Conservation (phyloP, 1,140 invertebrate species). For the Macrocentrus cingulum region DNA sequence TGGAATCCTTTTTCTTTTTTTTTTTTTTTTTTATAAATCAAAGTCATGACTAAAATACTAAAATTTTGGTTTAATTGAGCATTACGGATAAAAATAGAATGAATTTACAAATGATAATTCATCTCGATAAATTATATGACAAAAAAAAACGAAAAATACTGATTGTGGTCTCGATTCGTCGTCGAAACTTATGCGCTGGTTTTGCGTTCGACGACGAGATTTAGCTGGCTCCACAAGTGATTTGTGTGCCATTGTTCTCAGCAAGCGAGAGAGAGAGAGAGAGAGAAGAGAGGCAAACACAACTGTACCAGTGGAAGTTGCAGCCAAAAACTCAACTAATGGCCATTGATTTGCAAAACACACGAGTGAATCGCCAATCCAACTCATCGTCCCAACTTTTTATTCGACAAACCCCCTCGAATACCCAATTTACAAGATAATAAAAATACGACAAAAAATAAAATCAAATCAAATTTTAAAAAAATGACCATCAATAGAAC, state of each 20-base stretch:
- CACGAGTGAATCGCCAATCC: not conserved
- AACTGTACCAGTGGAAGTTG: too few species aligned
- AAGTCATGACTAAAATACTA: too few species aligned
- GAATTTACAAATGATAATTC: too few species aligned
- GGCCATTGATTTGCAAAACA: conserved; percentile 4
- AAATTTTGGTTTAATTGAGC: too few species aligned
- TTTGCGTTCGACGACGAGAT: conserved; percentile 31
- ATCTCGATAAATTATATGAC: too few species aligned
- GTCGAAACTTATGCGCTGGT: conserved; percentile 1
- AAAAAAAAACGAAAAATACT: not conserved
- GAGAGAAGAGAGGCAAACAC: not conserved
- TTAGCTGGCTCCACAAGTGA: conserved; percentile 38
- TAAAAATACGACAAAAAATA: too few species aligned
- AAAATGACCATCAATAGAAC: not conserved
- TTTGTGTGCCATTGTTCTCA: conserved; percentile 47
- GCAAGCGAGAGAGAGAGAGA: not conserved
- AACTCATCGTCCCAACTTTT: not conserved
- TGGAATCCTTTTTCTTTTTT: too few species aligned
- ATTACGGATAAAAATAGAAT: too few species aligned
- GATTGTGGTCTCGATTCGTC: not conserved
- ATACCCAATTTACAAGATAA: too few species aligned
- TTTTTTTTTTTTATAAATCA: too few species aligned
- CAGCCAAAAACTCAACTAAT: not conserved
- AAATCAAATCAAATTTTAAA: too few species aligned
- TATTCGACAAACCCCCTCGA: not conserved